These are phyloP conservation scores for Mandrillus leucophaeus DNA, from an alignment of 2,113 vertebrate species.

Conservation along the genomic window DNA sequence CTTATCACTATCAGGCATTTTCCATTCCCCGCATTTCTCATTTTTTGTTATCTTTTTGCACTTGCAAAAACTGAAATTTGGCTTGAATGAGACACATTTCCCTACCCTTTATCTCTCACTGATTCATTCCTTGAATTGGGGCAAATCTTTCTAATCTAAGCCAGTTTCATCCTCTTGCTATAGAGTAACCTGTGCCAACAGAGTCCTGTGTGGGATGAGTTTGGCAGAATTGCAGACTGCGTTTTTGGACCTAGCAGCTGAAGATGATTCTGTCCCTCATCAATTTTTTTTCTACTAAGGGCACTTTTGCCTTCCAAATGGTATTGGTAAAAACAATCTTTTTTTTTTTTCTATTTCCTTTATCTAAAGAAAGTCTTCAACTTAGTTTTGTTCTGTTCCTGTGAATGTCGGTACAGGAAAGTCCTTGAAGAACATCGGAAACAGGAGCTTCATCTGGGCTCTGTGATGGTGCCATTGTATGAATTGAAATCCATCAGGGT, in stretches of 20 bases:
- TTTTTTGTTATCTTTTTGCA: not conserved
- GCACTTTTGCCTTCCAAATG: not conserved
- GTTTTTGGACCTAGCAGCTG: not conserved
- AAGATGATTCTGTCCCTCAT: not conserved
- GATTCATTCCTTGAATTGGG: not conserved
- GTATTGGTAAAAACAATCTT: not conserved
- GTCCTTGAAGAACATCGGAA: not conserved
- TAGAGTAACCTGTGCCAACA: not conserved
- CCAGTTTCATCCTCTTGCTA: not conserved
- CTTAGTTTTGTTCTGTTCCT: not conserved
- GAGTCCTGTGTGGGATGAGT: too few species aligned
- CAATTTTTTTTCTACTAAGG: not conserved
- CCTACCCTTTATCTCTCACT: not conserved
- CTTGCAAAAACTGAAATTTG: not conserved
- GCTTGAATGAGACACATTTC: not conserved
- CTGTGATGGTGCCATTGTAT: not conserved
- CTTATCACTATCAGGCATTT: not conserved
- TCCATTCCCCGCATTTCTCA: not conserved
- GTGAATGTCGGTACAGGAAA: not conserved
- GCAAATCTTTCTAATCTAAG: not conserved
- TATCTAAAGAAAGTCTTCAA: not conserved
- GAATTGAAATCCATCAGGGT: not conserved
- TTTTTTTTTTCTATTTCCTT: not conserved
- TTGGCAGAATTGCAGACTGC: not conserved
- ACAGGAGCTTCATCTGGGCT: not conserved